Base-by-base conservation (phyloP, 1,140 invertebrate species). In the Drosophila sulfurigaster region DNA sequence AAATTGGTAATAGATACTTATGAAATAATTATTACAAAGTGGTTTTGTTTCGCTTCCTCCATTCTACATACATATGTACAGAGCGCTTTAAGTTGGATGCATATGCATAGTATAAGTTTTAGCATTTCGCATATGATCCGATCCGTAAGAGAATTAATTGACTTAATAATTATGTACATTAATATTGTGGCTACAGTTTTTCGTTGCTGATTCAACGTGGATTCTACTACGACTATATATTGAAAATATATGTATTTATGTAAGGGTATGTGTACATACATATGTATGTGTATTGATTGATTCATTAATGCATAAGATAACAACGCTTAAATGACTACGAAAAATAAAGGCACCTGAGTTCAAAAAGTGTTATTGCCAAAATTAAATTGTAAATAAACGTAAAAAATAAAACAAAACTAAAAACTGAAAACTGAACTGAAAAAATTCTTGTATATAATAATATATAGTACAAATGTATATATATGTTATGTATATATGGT, bases 321-420 rank as follows among this genome's bases (percentile, higher is more conserved):
- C 87, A 91, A 91, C 73, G 60, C 83, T 91, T 91, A 91, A 88
- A 68, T 88, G 88, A 91, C 88, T 91, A 91, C 56, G 20, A 25
- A 64, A 82, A 91, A 71, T 81, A 86, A 91, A 91, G 87, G 87
- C 87, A 91, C 86, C 86, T 90, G 86, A 90, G 86, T 90, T 90
- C 82, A 86, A 86, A 86, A 86, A 87, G 64, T 86, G 82, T 86
- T 86, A 85, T 85, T 85, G 7, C 78, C 81, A 82, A 81, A 85
- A 65, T 13, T 57, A 56, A 56, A 71, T 57, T 57, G 68, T 30
- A 81, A 67, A 52, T 75, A 75, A 75, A 58, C 63, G 68, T 60
- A 78, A 63, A 80, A 87, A 49, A 86, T n/a, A 43, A 79, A 79
- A 85, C 69, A 60, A 52, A 71, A 25, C 20, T 25, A 25, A 25